Percentiles rank a stretch among this genome's conserved stretches.
Conservation (phyloP, 2,888 invertebrate genomes). For the Cyaniris semiargus region DNA sequence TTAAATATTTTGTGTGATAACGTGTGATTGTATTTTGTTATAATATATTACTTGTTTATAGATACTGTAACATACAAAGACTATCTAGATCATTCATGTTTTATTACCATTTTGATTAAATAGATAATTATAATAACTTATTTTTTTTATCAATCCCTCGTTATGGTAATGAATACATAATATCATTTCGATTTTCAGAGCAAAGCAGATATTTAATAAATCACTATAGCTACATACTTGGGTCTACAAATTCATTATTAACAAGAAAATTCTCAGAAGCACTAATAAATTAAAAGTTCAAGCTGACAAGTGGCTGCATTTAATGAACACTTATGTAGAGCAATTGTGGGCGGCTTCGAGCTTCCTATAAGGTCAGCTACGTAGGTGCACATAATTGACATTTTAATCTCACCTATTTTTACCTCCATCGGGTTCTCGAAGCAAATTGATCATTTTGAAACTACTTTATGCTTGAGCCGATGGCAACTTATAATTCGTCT, state of each 20-base stretch:
- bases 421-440: not conserved
- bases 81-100: constrained; percentile 2
- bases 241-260: not conserved
- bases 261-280: not conserved
- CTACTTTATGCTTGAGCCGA: not conserved
- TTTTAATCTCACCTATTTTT: constrained; percentile 7
- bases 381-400: not conserved
- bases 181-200: too few species aligned
- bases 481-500: constrained; percentile 57
- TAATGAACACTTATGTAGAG: not conserved
- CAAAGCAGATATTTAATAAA: too few species aligned
- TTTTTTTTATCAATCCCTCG: not conserved
- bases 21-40: constrained; percentile 22
- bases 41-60: constrained; percentile 1
- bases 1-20: constrained; percentile 21
- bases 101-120: constrained; percentile 22
- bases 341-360: not conserved
- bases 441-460: not conserved
- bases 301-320: not conserved
- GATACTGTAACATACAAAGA: constrained; percentile 17
- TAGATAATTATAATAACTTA: not conserved
- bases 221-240: too few species aligned
- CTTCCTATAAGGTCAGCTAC: not conserved
- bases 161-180: too few species aligned
- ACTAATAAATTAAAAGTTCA: not conserved